Conservation (phyloP, 2,888 invertebrate species). For the Tiliacea citrago region DNA sequence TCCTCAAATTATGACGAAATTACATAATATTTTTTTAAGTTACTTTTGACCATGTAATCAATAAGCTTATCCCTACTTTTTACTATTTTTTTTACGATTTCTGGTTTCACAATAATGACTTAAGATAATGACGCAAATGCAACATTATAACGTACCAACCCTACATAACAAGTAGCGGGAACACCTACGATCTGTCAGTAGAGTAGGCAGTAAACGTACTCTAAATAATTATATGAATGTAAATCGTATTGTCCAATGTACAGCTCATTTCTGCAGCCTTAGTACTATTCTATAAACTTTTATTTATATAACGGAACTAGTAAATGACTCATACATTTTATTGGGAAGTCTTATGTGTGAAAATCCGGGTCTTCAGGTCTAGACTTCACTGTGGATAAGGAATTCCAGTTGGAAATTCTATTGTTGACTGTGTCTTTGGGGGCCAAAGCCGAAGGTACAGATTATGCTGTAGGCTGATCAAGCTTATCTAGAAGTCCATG, state of each 20-base stretch:
- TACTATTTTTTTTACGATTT: too few relatives aligned
- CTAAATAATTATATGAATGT: constrained; percentile 47
- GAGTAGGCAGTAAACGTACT: constrained; percentile 56
- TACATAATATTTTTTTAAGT: neutral
- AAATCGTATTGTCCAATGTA: constrained; percentile 46
- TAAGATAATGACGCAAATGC: neutral
- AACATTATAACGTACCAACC: constrained; percentile 31
- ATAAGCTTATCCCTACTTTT: neutral
- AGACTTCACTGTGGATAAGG: constrained; percentile 7
- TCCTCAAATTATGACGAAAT: neutral
- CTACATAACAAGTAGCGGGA: constrained; percentile 45
- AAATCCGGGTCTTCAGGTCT: constrained; percentile 19
- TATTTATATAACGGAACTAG: constrained; percentile 30
- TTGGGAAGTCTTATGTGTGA: neutral
- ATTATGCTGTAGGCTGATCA: neutral
- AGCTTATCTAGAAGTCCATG: neutral
- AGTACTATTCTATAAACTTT: constrained; percentile 24
- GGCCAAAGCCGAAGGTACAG: neutral
- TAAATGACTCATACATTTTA: constrained; percentile 20
- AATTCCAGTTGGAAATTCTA: constrained; percentile 13
- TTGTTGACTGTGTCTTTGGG: neutral
- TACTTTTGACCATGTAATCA: neutral
- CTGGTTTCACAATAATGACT: neutral
- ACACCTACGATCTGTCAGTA: constrained; percentile 57
- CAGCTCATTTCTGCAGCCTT: constrained; percentile 20